Percentiles rank a stretch among this genome's conserved stretches.
Evolutionary conservation across 2,797 vertebrate genomes (phyloP).

Genomic region (Thalassophryne amazonica): DNA sequence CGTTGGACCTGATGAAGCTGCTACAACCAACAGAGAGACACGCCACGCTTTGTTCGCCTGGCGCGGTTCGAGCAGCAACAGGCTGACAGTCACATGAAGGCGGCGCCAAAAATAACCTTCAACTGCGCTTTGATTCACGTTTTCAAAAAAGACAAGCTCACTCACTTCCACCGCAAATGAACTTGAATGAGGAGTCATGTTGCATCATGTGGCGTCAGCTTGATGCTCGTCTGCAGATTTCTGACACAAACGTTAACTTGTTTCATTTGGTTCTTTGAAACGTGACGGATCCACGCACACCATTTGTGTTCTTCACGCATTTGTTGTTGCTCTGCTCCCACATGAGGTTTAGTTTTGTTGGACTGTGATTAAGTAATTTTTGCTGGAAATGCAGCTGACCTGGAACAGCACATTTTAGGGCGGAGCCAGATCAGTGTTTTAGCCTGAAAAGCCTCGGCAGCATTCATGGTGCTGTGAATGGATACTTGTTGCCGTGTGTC

Average conservation of each 20-base stretch:
- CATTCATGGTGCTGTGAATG: slow-evolving; percentile 34
- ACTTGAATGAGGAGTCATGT: slow-evolving; percentile 7
- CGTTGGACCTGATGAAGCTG: slow-evolving; percentile 44
- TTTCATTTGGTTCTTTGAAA: not conserved
- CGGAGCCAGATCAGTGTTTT: too few relatives aligned
- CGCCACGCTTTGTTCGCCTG: slow-evolving; percentile 35
- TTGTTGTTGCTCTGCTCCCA: too few relatives aligned
- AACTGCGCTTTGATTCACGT: slow-evolving; percentile 27
- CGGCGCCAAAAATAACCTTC: slow-evolving; percentile 35
- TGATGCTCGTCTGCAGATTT: slow-evolving; percentile 22
- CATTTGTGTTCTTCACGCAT: too few relatives aligned
- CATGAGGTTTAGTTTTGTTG: too few relatives aligned
- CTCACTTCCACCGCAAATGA: slow-evolving; percentile 34
- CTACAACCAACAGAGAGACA: slow-evolving; percentile 51
- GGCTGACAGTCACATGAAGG: slow-evolving; percentile 32
- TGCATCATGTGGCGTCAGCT: slow-evolving; percentile 37
- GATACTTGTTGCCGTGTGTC: slow-evolving; percentile 57
- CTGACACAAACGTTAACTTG: not conserved
- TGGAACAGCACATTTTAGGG: too few relatives aligned
- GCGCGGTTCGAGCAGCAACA: slow-evolving; percentile 30
- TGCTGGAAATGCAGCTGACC: too few relatives aligned
- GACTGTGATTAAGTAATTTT: too few relatives aligned
- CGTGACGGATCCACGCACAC: too few relatives aligned
- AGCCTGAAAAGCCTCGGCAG: slow-evolving; percentile 16
- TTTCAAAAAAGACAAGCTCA: slow-evolving; percentile 15